A percentile compares a stretch with the other conserved stretches of the same genome.
Evolutionary conservation across 2,888 invertebrate species (phyloP).

Genomic region (Physocephala rufipes): DNA sequence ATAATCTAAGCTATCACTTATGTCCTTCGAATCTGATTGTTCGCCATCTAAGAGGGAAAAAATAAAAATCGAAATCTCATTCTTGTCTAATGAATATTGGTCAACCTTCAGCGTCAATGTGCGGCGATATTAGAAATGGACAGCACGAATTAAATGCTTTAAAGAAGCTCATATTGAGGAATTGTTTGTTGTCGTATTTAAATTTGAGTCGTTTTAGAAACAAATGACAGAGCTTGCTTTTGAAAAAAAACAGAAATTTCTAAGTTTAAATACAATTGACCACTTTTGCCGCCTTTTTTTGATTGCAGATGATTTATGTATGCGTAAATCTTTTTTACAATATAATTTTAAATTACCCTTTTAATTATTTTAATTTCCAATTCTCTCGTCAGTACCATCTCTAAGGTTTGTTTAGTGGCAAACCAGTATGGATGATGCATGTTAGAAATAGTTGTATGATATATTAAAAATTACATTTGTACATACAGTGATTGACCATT

Average conservation of each 20-base stretch:
- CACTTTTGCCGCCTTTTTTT: too few species aligned
- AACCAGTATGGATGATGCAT: too few species aligned
- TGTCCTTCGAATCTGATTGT: constrained; percentile 8
- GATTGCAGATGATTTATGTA: too few species aligned
- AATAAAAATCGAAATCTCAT: neutral
- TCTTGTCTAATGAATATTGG: neutral
- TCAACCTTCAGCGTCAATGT: constrained; percentile 41
- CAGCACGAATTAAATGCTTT: constrained; percentile 44
- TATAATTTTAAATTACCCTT: too few species aligned
- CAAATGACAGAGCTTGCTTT: constrained; percentile 21
- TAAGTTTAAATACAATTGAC: neutral
- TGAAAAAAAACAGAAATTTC: neutral
- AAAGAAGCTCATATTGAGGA: constrained; percentile 33
- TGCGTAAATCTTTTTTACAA: too few species aligned
- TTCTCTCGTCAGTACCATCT: too few species aligned
- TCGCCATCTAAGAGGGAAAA: constrained; percentile 29
- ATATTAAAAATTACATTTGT: neutral
- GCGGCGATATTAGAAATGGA: constrained; percentile 42
- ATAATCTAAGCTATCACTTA: constrained; percentile 3
- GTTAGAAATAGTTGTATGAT: neutral
- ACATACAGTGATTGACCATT: neutral
- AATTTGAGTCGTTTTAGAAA: neutral
- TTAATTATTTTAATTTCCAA: neutral
- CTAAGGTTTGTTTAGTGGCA: too few species aligned
- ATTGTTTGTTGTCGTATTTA: constrained; percentile 1